Evolutionary conservation across 2,888 invertebrate species (phyloP), one percentile per base, ranked within the genome.

Genomic region (Nowickia ferox): DNA sequence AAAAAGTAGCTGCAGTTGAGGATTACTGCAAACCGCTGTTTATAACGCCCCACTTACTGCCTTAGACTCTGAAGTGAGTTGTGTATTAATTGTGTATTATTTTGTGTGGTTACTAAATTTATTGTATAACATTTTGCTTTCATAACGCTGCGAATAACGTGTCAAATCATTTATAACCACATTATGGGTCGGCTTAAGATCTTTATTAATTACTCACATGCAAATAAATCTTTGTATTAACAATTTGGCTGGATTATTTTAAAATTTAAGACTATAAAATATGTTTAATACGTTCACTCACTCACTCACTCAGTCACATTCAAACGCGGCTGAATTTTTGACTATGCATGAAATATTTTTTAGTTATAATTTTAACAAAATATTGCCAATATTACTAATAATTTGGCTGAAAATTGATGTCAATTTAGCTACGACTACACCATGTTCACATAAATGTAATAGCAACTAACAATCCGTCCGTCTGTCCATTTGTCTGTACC

Each of bases 321-420:
- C 69, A 59, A 6, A 19, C 11, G 22, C 8, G 30, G 44, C 11
- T n/a, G n/a, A 38, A 51, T 51, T 44, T 80, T 9, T 17, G n/a
- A 38, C 42, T 53, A 30, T 61, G 30, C 42, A 42, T 40, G 19
- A 72, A 30, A 44, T 82, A 53, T 63, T 42, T 63, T 82, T 75
- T 42, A 42, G 51, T 30, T 53, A 13, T 30, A 78, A n/a, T 82
- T 76, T 69, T 57, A 42, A 55, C 63, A 79, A 83, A 79, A 83
- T 83, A 83, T 86, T 79, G n/a, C 71, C 76, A 83, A 75, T 79
- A 79, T 83, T 83, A 66, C 76, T 76, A 83, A 86, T 86, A 86
- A 86, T 86, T 86, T 83, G 83, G 79, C 66, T 79, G 79, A 48
- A 83, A 86, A 79, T 86, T 86, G 83, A 83, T 86, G 86, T 86